Evolutionary conservation across 2,113 vertebrate species (phyloP).

Genomic region (Oxyura jamaicensis): DNA sequence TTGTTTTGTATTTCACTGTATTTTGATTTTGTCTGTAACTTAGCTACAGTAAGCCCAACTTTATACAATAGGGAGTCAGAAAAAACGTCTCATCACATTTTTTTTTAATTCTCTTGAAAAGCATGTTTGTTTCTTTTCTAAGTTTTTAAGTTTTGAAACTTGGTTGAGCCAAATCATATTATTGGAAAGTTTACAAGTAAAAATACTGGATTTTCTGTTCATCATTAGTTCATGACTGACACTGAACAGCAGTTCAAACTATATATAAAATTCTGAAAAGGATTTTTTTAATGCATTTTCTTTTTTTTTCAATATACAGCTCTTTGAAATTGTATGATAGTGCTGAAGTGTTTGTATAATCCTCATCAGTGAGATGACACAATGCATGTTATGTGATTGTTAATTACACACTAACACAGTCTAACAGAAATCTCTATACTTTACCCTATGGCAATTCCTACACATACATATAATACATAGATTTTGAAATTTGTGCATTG

Average conservation of each 20-base stretch:
- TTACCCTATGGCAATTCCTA: background rate
- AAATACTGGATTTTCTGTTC: background rate
- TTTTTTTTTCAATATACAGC: background rate
- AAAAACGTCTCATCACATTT: background rate
- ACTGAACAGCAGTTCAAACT: background rate
- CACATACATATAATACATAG: background rate
- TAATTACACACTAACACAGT: background rate
- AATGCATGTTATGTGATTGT: background rate
- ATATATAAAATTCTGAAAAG: background rate
- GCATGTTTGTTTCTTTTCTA: background rate
- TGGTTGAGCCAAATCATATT: background rate
- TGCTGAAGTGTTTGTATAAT: background rate
- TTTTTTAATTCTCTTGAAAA: background rate
- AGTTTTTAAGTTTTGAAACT: background rate
- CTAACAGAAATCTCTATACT: background rate
- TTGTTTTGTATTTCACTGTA: background rate
- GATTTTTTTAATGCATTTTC: background rate
- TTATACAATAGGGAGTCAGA: background rate
- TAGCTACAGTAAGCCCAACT: background rate
- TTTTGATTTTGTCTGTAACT: background rate
- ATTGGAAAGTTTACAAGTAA: background rate
- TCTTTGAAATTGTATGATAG: background rate
- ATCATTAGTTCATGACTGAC: background rate
- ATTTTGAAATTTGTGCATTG: background rate
- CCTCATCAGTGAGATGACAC: background rate